phyloP scores from a whole-genome alignment of 2,797 vertebrate species.

The Sebastes diaconus region DNA sequence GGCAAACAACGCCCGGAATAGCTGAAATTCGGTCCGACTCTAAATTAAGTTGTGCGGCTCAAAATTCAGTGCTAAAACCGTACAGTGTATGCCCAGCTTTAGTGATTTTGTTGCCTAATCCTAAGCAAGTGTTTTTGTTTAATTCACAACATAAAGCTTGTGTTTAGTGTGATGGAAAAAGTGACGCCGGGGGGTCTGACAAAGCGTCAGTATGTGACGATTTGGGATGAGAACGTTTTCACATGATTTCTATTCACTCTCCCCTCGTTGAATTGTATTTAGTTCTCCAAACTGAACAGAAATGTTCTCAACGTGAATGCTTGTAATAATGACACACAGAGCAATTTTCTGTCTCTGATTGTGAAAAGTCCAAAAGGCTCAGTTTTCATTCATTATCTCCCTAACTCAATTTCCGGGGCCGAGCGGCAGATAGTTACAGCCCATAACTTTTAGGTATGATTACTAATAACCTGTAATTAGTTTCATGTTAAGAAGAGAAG shows the following conservation, averaged over 20 bases:
- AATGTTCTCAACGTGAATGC: not conserved
- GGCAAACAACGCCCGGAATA: no score
- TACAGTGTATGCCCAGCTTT: not conserved
- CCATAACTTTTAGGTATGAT: constrained; percentile 70
- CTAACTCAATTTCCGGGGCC: constrained; percentile 52
- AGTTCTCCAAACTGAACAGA: constrained; percentile 18
- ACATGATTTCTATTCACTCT: not conserved
- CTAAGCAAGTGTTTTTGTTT: not conserved
- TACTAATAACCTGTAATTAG: constrained; percentile 72
- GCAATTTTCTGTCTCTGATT: constrained; percentile 20
- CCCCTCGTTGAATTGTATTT: not conserved
- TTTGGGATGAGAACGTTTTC: no score
- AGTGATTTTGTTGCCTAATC: not conserved
- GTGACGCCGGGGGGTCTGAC: not conserved
- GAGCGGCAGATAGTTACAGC: constrained; percentile 63
- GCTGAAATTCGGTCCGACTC: no score
- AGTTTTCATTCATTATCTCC: constrained; percentile 59
- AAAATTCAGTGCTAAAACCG: not conserved
- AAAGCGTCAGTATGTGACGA: not conserved
- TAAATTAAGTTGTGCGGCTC: not conserved
- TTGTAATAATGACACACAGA: constrained; percentile 18
- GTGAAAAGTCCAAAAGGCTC: constrained; percentile 16
- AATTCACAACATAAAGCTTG: not conserved
- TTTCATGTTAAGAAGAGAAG: constrained; percentile 36
- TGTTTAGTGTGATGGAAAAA: not conserved